Base-by-base conservation (phyloP, 1,140 invertebrate genomes). In the Leucophenga varia region DNA sequence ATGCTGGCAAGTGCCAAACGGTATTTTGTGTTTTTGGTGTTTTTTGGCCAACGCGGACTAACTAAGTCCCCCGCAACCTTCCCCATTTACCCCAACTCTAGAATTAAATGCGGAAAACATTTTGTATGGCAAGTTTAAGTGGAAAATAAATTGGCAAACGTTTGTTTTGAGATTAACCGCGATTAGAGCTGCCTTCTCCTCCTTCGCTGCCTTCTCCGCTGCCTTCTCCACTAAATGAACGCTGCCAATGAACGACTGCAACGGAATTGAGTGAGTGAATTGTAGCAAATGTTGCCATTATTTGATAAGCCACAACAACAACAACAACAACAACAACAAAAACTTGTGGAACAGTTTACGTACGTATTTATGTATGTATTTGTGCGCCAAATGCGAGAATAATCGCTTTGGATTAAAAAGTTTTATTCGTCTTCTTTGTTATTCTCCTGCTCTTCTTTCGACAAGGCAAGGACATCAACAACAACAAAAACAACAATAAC, bases 81-180 rank as follows among this genome's bases (percentile, higher is more conserved):
- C n/a, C n/a, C n/a, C n/a, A n/a, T n/a, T n/a, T n/a, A n/a, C n/a
- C n/a, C n/a, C n/a, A n/a, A n/a, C n/a, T n/a, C n/a, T n/a, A n/a
- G n/a, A n/a, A n/a, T n/a, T n/a, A n/a, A n/a, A n/a, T n/a, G n/a
- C n/a, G n/a, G n/a, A n/a, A n/a, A n/a, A 30, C 10, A 4, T 28
- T 17, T 28, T 25, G 45, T 22, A 46, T 45, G 45, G 47, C 47
- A 10, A 38, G 40, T 19, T 43, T 71, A 70, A 70, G 67, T 72
- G 68, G 69, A 72, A 72, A 69, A 72, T 72, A 72, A 72, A 72
- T 72, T 72, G 69, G 59, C 54, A 61, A 72, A 72, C 69, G 69
- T 72, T 72, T 72, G 68, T 72, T 72, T 65, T 64, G 59, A 72
- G 69, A 72, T 72, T 72, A 72, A 72, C 69, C 69, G 69, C 69